These are phyloP conservation scores for Ecdyonurus torrentis DNA, from an alignment of 2,888 invertebrate species.

Conservation along the genomic window DNA sequence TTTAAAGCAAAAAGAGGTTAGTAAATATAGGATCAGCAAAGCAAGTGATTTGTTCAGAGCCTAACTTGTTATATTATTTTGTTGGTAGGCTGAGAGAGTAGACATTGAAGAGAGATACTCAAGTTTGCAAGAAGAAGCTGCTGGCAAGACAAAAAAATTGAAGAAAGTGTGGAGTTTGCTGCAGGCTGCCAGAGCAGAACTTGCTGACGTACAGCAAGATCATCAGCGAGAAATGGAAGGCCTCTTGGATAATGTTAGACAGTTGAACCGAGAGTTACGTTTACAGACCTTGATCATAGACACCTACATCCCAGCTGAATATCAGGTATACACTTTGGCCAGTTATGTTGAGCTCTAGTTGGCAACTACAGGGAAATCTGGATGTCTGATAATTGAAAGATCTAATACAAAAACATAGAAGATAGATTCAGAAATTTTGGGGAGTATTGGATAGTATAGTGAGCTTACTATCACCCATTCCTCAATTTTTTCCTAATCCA, in stretches of 20 bases:
- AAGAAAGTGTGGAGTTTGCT: constrained; percentile 76
- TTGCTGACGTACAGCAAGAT: constrained; percentile 77
- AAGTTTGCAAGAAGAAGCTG: constrained; percentile 84
- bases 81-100: constrained; percentile 57
- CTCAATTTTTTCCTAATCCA: no score
- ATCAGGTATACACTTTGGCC: constrained; percentile 44
- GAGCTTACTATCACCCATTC: no score
- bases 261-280: constrained; percentile 76
- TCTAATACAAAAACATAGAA: neutral
- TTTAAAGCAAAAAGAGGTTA: constrained; percentile 75
- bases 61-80: neutral
- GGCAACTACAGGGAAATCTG: neutral
- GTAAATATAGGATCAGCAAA: no score
- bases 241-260: constrained; percentile 79
- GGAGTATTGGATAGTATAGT: no score
- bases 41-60: neutral
- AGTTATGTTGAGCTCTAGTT: no score
- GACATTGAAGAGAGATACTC: constrained; percentile 93
- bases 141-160: constrained; percentile 81
- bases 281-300: constrained; percentile 82
- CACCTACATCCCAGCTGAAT: constrained; percentile 84
- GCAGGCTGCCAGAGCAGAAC: constrained; percentile 68
- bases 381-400: constrained; percentile 1
- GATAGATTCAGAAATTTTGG: no score
- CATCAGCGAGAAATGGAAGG: constrained; percentile 96